Evolutionary conservation across 2,113 vertebrate species (phyloP).

Genomic region (Gadus chalcogrammus): DNA sequence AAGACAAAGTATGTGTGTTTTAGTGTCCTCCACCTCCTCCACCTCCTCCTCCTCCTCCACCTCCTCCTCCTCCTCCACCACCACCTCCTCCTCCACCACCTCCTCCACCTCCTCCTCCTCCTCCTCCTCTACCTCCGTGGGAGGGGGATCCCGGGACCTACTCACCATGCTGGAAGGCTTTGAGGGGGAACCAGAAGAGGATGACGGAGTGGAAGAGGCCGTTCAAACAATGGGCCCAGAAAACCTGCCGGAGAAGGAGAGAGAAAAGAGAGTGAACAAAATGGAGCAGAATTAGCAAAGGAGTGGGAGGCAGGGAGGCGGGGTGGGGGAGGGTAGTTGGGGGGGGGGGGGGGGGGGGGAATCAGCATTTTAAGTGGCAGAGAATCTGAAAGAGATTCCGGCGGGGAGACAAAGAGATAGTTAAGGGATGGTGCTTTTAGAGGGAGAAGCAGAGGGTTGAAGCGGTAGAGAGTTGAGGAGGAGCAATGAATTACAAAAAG

Average conservation of each 20-base stretch:
- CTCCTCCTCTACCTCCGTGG: conserved; percentile 21
- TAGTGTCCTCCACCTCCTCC: conserved; percentile 42
- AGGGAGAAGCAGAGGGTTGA: conserved; percentile 44
- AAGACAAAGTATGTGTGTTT: conserved; percentile 63
- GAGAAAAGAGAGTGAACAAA: conserved; percentile 7
- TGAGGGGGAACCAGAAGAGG: conserved; percentile 99
- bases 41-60: no score
- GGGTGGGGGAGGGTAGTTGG: conserved; percentile 25
- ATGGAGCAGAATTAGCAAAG: conserved; percentile 35
- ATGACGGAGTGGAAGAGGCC: conserved; percentile 99
- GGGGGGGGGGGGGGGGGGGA: conserved; percentile 44
- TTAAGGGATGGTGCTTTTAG: background rate
- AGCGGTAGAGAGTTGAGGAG: background rate
- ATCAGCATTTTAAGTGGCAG: background rate
- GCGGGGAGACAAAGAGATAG: background rate
- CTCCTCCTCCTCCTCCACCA: background rate
- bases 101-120: no score
- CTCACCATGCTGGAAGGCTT: conserved; percentile 97
- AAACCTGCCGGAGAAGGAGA: conserved; percentile 80
- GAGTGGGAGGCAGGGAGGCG: conserved; percentile 34
- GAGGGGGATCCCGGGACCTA: conserved; percentile 54
- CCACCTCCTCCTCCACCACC: no score
- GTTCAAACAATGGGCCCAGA: conserved; percentile 99
- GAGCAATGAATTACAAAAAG: no score
- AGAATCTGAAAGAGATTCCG: background rate